Evolutionary conservation across 1,140 invertebrate species (phyloP).

Genomic region (Agrilus planipennis): DNA sequence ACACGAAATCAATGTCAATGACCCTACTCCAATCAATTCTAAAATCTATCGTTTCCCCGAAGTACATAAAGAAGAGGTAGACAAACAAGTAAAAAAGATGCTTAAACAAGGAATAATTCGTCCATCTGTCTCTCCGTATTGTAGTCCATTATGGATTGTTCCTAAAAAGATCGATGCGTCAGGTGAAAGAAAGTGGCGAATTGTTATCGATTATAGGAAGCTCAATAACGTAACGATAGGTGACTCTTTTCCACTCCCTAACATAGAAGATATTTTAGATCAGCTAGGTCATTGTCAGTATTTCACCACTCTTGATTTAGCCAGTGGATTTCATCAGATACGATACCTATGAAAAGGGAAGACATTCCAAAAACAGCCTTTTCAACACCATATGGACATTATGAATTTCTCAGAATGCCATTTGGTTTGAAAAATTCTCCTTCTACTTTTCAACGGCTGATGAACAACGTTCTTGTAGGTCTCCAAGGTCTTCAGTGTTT

Average conservation of each 20-base stretch:
- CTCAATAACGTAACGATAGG: constrained; percentile 31
- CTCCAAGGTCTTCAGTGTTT: constrained; percentile 22
- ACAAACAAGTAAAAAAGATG: constrained; percentile 12
- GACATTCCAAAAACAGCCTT: constrained; percentile 27
- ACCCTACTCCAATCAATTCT: constrained; percentile 19
- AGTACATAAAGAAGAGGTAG: constrained; percentile 16
- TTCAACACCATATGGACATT: constrained; percentile 25
- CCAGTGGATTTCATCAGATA: constrained; percentile 39
- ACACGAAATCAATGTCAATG: constrained; percentile 10
- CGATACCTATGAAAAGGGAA: constrained; percentile 20
- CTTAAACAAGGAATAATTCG: constrained; percentile 14
- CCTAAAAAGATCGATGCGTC: constrained; percentile 17
- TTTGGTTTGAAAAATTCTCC: constrained; percentile 34
- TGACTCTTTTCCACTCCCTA: constrained; percentile 41
- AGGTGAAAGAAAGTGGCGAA: constrained; percentile 17
- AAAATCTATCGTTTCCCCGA: constrained; percentile 25
- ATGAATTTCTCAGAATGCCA: constrained; percentile 29
- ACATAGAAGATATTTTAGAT: constrained; percentile 36
- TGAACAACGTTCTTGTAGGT: constrained; percentile 31
- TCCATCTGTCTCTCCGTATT: constrained; percentile 16
- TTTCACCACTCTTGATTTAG: constrained; percentile 32
- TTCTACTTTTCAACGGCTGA: constrained; percentile 35
- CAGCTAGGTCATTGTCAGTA: constrained; percentile 31
- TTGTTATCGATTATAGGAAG: constrained; percentile 18
- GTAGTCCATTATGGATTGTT: constrained; percentile 19